Conservation (phyloP, 2,888 invertebrate genomes). For the Melipona beecheii region DNA sequence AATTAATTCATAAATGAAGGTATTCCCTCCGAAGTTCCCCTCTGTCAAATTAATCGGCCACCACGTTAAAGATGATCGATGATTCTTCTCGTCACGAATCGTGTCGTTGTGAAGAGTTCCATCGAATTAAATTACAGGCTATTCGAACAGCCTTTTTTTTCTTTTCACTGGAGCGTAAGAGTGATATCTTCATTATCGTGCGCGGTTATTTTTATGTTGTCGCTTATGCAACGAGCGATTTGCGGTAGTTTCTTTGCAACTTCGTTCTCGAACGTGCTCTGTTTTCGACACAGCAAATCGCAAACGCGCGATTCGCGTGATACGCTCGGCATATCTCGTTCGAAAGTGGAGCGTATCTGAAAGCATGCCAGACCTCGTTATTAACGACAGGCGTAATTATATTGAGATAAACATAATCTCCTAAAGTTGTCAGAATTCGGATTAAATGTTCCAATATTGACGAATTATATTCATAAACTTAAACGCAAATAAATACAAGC, state of each 20-base stretch:
- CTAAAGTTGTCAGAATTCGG: conserved; percentile 1
- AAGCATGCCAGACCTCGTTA: conserved; percentile 35
- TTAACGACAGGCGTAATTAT: conserved; percentile 15
- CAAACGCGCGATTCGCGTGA: conserved; percentile 24
- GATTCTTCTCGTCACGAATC: not conserved
- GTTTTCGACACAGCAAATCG: not conserved
- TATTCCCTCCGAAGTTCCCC: not conserved
- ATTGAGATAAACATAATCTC: conserved; percentile 24
- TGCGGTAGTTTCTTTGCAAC: not conserved
- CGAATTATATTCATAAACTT: not conserved
- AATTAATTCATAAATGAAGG: not conserved
- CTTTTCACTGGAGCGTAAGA: not conserved
- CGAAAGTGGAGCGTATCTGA: conserved; percentile 49
- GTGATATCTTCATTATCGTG: not conserved
- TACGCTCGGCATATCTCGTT: not conserved
- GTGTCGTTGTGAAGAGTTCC: not conserved
- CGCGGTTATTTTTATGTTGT: conserved; percentile 1
- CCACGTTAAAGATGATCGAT: not conserved
- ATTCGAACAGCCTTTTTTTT: not conserved
- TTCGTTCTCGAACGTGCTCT: not conserved
- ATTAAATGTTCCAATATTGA: not conserved
- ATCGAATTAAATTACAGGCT: not conserved
- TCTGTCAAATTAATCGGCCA: not conserved
- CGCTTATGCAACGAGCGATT: conserved; percentile 6
- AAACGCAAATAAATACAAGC: not conserved